A percentile compares a stretch with the other conserved stretches of the same genome.
Conservation (phyloP, 2,888 invertebrate species). For the Drosophila paracracens region DNA sequence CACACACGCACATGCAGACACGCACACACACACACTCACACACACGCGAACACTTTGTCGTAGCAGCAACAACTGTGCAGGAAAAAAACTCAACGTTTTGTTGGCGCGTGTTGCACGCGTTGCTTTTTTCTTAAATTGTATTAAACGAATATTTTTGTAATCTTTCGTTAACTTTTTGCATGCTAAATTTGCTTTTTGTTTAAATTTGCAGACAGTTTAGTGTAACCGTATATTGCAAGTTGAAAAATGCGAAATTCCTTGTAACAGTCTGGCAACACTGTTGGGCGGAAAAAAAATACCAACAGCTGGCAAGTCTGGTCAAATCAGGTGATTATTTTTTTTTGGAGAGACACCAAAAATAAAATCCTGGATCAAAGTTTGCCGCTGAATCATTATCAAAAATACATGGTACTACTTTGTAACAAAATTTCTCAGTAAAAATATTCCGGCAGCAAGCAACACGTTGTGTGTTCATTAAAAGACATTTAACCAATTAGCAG, state of each 20-base stretch:
- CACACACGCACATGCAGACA: slow-evolving; percentile 28
- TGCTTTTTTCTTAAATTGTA: slow-evolving; percentile 27
- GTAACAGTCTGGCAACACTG: slow-evolving; percentile 31
- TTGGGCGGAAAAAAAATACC: slow-evolving; percentile 8
- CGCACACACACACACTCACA: slow-evolving; percentile 14
- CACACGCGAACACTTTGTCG: slow-evolving; percentile 48
- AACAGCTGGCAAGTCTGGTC: slow-evolving; percentile 14
- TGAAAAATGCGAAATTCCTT: slow-evolving; percentile 15
- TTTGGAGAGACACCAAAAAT: slow-evolving; percentile 1
- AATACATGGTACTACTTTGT: slow-evolving; percentile 32
- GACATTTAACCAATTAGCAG: slow-evolving; percentile 41
- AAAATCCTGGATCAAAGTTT: slow-evolving; percentile 47
- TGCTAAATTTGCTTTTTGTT: slow-evolving; percentile 68
- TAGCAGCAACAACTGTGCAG: slow-evolving; percentile 43
- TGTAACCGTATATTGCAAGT: slow-evolving; percentile 43
- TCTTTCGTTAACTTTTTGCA: slow-evolving; percentile 29
- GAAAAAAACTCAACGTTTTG: slow-evolving; percentile 13
- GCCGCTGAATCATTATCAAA: slow-evolving; percentile 47
- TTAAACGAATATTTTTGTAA: slow-evolving; percentile 24
- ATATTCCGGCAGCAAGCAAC: slow-evolving; percentile 72
- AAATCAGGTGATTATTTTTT: slow-evolving; percentile 1
- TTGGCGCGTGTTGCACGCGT: slow-evolving; percentile 42
- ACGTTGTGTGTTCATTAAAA: slow-evolving; percentile 57
- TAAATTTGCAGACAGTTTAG: slow-evolving; percentile 68
- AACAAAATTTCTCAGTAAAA: slow-evolving; percentile 65